Conservation (phyloP, 2,888 invertebrate genomes). For the Gortyna flavago region DNA sequence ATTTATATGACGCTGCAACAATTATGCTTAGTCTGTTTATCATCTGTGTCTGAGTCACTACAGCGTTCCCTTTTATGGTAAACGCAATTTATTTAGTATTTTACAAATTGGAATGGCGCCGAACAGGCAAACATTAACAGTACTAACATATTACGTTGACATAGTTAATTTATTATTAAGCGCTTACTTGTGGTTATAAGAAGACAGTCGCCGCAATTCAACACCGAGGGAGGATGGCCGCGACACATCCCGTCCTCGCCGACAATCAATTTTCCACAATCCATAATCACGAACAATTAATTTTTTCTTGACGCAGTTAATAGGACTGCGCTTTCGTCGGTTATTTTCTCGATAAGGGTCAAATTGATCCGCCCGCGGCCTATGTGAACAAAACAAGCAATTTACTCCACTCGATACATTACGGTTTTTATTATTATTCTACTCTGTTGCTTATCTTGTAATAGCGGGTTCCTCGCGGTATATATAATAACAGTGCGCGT, state of each 20-base stretch:
- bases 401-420: conserved; percentile 83
- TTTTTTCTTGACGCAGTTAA: conserved; percentile 84
- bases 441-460: conserved; percentile 79
- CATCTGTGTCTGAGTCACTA: conserved; percentile 67
- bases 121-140: conserved; percentile 67
- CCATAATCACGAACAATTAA: conserved; percentile 87
- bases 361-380: conserved; percentile 86
- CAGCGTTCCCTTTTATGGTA: conserved; percentile 68
- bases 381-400: conserved; percentile 85
- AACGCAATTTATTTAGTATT: conserved; percentile 70
- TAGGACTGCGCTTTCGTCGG: conserved; percentile 84
- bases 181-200: conserved; percentile 51
- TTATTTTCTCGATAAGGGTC: conserved; percentile 88
- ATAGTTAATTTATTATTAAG: conserved; percentile 70
- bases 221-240: conserved; percentile 71
- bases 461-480: conserved; percentile 72
- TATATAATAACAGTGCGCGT: conserved; percentile 74
- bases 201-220: conserved; percentile 69
- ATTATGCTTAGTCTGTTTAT: conserved; percentile 66
- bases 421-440: conserved; percentile 83
- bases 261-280: conserved; percentile 86
- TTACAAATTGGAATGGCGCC: conserved; percentile 71
- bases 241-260: conserved; percentile 77
- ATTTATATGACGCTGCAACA: conserved; percentile 59
- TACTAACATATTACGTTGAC: conserved; percentile 70